Evolutionary conservation across 2,113 vertebrate species (phyloP).

Genomic region (Thalassoma bifasciatum): DNA sequence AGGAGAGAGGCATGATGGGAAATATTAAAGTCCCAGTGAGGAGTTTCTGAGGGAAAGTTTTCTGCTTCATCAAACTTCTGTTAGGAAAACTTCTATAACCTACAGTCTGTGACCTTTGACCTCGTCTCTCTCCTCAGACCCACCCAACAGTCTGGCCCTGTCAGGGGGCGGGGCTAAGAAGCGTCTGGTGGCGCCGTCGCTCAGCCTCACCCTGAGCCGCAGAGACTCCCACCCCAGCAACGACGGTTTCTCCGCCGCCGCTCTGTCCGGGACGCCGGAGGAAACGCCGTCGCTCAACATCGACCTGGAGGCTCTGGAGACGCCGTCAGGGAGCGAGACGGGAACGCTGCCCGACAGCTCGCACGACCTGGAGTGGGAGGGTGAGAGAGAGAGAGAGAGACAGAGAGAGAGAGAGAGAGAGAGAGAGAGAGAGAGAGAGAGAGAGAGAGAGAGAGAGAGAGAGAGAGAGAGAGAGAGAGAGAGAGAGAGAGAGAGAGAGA

Average conservation of each 20-base stretch:
- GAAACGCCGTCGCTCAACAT: slow-evolving; percentile 82
- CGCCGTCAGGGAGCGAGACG: slow-evolving; percentile 86
- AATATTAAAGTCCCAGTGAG: too few relatives aligned
- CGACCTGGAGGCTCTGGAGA: slow-evolving; percentile 87
- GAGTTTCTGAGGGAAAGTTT: too few relatives aligned
- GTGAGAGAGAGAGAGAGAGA: slow-evolving; percentile 41
- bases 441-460: too few relatives aligned
- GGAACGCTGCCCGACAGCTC: slow-evolving; percentile 79
- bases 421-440: too few relatives aligned
- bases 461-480: too few relatives aligned
- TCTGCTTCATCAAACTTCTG: too few relatives aligned
- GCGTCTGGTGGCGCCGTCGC: slow-evolving; percentile 81
- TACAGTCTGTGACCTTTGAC: not conserved
- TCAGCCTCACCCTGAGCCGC: slow-evolving; percentile 75
- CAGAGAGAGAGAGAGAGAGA: too few relatives aligned
- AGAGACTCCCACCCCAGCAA: slow-evolving; percentile 39
- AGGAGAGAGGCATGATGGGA: too few relatives aligned
- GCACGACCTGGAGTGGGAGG: slow-evolving; percentile 88
- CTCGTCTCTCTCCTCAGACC: slow-evolving; percentile 52
- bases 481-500: too few relatives aligned
- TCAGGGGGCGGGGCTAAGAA: slow-evolving; percentile 81
- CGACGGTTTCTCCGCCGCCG: slow-evolving; percentile 63
- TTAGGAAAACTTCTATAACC: too few relatives aligned
- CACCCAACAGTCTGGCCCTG: slow-evolving; percentile 78
- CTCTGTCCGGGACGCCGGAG: slow-evolving; percentile 55